These are phyloP conservation scores for Mobula hypostoma DNA, from an alignment of 2,113 vertebrate species.

Conservation along the genomic window DNA sequence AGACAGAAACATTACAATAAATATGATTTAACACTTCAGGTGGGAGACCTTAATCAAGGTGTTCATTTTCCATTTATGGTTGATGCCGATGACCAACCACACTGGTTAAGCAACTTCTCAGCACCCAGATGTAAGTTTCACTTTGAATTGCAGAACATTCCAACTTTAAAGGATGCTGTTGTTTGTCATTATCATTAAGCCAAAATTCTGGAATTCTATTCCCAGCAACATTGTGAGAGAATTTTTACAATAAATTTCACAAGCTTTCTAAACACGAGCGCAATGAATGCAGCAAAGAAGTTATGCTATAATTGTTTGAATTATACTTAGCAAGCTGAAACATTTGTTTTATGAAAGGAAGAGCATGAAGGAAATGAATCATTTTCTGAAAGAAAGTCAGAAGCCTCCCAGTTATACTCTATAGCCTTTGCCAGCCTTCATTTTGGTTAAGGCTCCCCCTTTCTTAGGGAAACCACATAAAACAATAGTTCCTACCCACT, in stretches of 20 bases:
- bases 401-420: background rate
- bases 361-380: background rate
- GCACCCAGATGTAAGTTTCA: background rate
- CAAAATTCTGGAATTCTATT: background rate
- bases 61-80: background rate
- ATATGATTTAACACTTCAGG: background rate
- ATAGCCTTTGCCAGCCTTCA: no score
- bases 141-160: background rate
- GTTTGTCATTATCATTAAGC: background rate
- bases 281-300: background rate
- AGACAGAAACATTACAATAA: background rate
- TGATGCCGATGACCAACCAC: background rate
- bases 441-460: background rate
- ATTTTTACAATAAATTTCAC: background rate
- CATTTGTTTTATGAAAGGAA: no score
- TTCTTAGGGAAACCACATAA: background rate
- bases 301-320: background rate
- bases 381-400: background rate
- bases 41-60: background rate
- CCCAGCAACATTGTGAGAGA: background rate
- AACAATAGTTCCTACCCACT: background rate
- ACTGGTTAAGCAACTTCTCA: background rate
- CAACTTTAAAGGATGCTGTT: no score
- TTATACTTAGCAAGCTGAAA: background rate
- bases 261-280: background rate